phyloP scores from a whole-genome alignment of 1,140 invertebrate species.

The Drosophila burlai region DNA sequence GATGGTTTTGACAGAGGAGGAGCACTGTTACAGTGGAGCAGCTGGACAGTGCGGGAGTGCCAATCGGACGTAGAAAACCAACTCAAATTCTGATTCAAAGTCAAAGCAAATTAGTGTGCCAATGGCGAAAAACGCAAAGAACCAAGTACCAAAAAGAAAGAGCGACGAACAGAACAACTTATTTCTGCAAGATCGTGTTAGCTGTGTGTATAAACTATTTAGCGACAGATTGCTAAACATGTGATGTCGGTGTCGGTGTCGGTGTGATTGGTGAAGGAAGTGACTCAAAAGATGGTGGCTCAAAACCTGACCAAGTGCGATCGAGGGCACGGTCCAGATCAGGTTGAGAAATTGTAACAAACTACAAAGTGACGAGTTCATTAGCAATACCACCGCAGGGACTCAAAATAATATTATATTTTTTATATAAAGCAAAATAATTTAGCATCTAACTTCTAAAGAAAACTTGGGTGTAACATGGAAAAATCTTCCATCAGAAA shows the following conservation, averaged over 20 bases:
- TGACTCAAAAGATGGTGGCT: slow-evolving; percentile 28
- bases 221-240: slow-evolving; percentile 83
- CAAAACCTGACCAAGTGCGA: slow-evolving; percentile 23
- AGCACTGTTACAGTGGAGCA: slow-evolving; percentile 26
- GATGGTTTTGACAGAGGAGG: slow-evolving; percentile 26
- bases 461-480: not conserved
- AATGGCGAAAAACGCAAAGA: slow-evolving; percentile 60
- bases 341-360: slow-evolving; percentile 6
- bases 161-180: slow-evolving; percentile 41
- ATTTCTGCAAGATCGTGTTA: slow-evolving; percentile 42
- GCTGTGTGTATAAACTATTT: slow-evolving; percentile 69
- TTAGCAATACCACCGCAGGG: not conserved
- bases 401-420: not conserved
- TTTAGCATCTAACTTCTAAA: rapidly evolving
- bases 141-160: slow-evolving; percentile 30
- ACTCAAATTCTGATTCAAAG: slow-evolving; percentile 32
- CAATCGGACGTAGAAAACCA: slow-evolving; percentile 52
- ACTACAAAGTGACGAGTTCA: slow-evolving; percentile 3
- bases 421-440: not conserved
- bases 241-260: slow-evolving; percentile 48
- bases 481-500: not conserved
- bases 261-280: slow-evolving; percentile 27
- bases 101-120: slow-evolving; percentile 67
- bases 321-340: slow-evolving; percentile 20
- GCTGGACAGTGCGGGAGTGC: slow-evolving; percentile 32